Base-by-base conservation (phyloP, 2,888 invertebrate species). In the Parascotia fuliginaria region DNA sequence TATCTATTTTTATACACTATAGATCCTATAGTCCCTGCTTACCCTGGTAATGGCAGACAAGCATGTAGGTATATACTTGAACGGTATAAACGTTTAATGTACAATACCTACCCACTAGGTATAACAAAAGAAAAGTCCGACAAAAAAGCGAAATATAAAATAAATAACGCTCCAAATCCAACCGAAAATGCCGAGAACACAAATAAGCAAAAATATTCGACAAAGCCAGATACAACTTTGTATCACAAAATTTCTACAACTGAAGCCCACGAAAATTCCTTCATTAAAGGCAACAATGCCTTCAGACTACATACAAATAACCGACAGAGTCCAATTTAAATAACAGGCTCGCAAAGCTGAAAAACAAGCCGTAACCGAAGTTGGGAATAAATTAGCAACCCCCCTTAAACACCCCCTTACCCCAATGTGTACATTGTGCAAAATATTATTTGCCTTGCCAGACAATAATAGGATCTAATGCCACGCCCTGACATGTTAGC, bases 361-460 rank as follows among this genome's bases (percentile, higher is more conserved):
- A 91, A 92, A 91, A 92, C 92, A 92, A 92, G 87, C 89, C 87
- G 82, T 86, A 89, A 91, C 91, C 92, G 86, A 91, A 90, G 91
- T 92, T 91, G 90, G 85, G 89, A 90, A 91, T 91, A 90, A 92
- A 92, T 92, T 92, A 92, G 92, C 89, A 85, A 78, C 81, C 75
- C 79, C 83, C 81, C 79, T 78, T 78, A 61, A 73, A 75, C 80
- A 70, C 80, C 85, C 83, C 78, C 75, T 79, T 81, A 83, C 74
- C 82, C 89, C 93, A 93, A 93, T 94, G 94, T 94, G 93, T 94
- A 94, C 94, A 94, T 93, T 94, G 94, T 94, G 93, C 93, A 93
- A 93, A 94, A 94, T 94, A 94, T 94, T 94, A 94, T 94, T 94
- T 94, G 94, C 94, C 93, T 94, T 94, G 92, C 94, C 92, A 93